These are phyloP conservation scores for Zosterops lateralis DNA, from an alignment of 2,113 vertebrate species.

Conservation along the genomic window DNA sequence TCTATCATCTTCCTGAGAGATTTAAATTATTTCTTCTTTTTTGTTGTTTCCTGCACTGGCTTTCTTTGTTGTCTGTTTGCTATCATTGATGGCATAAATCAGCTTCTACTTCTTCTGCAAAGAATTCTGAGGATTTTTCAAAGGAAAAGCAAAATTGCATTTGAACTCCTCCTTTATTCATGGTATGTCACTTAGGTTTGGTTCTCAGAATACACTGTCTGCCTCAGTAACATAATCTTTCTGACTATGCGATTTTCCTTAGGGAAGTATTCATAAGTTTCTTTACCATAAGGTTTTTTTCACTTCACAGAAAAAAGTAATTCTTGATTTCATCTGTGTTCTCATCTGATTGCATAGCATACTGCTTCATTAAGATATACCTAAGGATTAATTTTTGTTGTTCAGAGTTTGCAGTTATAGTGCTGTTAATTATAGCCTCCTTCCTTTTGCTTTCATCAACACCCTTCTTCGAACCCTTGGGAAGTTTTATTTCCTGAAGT, in stretches of 20 bases:
- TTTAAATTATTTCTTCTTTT: constrained; percentile 25
- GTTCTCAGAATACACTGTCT: neutral
- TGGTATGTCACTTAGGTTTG: constrained; percentile 40
- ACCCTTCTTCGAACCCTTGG: neutral
- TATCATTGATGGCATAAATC: constrained; percentile 33
- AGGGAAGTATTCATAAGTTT: neutral
- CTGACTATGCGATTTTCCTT: neutral
- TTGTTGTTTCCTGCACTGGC: constrained; percentile 29
- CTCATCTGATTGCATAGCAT: neutral
- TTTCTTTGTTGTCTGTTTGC: constrained; percentile 48
- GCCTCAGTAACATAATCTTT: neutral
- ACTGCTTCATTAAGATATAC: neutral
- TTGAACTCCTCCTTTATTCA: constrained; percentile 35
- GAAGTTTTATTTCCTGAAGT: neutral
- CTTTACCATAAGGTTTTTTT: neutral
- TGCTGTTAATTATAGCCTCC: neutral
- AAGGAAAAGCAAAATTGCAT: constrained; percentile 43
- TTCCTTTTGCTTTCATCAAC: neutral
- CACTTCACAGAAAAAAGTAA: neutral
- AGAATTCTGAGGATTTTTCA: constrained; percentile 53
- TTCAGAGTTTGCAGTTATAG: neutral
- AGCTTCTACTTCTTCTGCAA: constrained; percentile 39
- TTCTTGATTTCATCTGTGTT: neutral
- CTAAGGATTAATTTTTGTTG: neutral
- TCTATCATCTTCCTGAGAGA: neutral